Evolutionary conservation across 30 jellyfish, hydroid and myxozoan species (phyloP).

Genomic region (Sanderia malayensis): DNA sequence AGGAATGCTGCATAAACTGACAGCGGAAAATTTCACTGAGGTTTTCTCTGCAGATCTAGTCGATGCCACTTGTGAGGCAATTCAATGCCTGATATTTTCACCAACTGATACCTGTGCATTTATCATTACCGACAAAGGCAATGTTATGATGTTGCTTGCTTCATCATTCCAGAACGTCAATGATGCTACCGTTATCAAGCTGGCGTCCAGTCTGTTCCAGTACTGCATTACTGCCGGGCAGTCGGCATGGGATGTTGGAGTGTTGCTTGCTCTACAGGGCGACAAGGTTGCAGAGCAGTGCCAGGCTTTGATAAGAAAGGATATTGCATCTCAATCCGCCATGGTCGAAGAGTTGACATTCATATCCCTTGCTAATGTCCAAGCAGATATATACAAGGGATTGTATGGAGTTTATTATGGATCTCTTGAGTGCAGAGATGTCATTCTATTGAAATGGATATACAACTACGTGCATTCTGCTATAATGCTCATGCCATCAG

Average conservation of each 20-base stretch:
- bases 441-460: conserved; percentile 34
- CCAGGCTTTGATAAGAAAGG: conserved; percentile 14
- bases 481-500: conserved; percentile 19
- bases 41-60: no score
- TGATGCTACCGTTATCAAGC: conserved; percentile 30
- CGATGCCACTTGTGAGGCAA: no score
- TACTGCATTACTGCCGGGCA: conserved; percentile 50
- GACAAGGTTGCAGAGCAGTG: conserved; percentile 62
- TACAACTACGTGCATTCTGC: conserved; percentile 39
- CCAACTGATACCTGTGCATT: conserved; percentile 70
- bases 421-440: conserved; percentile 37
- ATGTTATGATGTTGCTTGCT: conserved; percentile 17
- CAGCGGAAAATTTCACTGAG: conserved; percentile 19
- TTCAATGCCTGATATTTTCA: conserved; percentile 47
- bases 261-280: conserved; percentile 35
- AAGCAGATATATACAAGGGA: conserved; percentile 40
- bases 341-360: conserved; percentile 44
- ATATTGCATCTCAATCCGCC: conserved; percentile 27
- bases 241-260: conserved; percentile 65
- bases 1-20: conserved; percentile 13
- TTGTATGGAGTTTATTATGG: conserved; percentile 55
- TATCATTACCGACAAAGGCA: conserved; percentile 54
- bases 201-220: conserved; percentile 52
- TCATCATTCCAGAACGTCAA: conserved; percentile 10
- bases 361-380: conserved; percentile 20